phyloP scores from a whole-genome alignment of 2,797 vertebrate species.

The Harpagifer antarcticus region DNA sequence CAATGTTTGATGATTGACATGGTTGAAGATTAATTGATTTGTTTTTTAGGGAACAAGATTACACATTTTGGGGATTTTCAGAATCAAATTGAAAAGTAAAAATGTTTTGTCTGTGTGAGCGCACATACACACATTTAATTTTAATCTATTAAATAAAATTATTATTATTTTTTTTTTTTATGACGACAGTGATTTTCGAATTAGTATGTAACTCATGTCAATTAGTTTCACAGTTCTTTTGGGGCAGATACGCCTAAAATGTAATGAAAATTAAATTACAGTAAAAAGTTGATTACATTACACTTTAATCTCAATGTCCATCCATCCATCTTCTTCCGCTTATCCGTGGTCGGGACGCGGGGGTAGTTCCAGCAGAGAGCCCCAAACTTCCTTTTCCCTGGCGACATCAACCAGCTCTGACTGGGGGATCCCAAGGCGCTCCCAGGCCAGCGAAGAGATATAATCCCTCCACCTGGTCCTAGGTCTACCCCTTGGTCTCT shows the following conservation, averaged over 20 bases:
- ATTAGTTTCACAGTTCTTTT: neutral
- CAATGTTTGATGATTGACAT: constrained; percentile 13
- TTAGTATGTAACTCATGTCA: neutral
- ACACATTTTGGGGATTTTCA: constrained; percentile 8
- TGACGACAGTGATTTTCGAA: neutral
- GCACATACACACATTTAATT: constrained; percentile 3
- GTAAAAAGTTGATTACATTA: neutral
- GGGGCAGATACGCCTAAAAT: constrained; percentile 11
- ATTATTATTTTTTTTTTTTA: neutral
- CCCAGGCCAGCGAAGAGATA: too few species aligned
- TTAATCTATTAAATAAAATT: constrained; percentile 16
- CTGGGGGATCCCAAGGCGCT: too few species aligned
- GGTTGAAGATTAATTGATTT: neutral
- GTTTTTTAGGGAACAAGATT: constrained; percentile 23
- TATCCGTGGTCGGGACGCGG: too few species aligned
- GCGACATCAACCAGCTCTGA: too few species aligned
- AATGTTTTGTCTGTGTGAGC: constrained; percentile 9
- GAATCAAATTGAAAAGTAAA: neutral
- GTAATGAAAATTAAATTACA: neutral
- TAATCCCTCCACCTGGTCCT: too few species aligned
- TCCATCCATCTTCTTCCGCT: too few species aligned
- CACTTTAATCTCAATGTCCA: neutral
- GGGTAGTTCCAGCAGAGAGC: too few species aligned
- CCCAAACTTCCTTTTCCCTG: too few species aligned
- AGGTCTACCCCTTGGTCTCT: too few species aligned